Evolutionary conservation across 35 echinoderm and acorn worm species (phyloP).

Genomic region (Lytechinus variegatus): DNA sequence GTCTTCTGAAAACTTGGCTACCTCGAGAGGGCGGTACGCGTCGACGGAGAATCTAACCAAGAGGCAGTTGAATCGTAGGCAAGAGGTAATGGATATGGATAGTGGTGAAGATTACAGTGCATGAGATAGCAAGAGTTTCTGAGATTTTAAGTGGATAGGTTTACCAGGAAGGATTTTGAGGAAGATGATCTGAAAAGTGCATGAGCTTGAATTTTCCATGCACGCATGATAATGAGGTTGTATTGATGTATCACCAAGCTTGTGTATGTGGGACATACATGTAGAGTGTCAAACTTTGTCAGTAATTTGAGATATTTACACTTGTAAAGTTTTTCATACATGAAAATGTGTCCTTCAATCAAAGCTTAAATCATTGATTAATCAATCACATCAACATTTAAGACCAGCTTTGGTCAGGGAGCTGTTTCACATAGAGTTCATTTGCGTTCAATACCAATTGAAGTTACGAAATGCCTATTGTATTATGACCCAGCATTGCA

Average conservation of each 20-base stretch:
- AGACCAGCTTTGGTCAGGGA: no score
- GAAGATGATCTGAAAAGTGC: neutral
- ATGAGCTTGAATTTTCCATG: neutral
- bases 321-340: no score
- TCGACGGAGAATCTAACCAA: slow-evolving; percentile 64
- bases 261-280: no score
- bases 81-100: slow-evolving; percentile 56
- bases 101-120: slow-evolving; percentile 36
- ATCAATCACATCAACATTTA: no score
- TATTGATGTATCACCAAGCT: neutral
- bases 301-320: no score
- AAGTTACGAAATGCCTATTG: no score
- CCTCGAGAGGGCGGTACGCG: slow-evolving; percentile 61
- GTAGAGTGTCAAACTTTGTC: no score
- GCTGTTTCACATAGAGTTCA: no score
- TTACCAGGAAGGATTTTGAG: neutral
- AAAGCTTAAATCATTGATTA: no score
- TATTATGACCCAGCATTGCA: no score
- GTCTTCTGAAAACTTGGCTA: slow-evolving; percentile 40
- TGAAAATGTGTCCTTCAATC: no score
- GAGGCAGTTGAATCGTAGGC: slow-evolving; percentile 44
- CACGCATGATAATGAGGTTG: neutral
- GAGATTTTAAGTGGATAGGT: neutral
- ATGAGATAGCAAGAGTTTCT: neutral
- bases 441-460: no score